Evolutionary conservation across 2,888 invertebrate species (phyloP).

Genomic region (Epinotia bilunana): DNA sequence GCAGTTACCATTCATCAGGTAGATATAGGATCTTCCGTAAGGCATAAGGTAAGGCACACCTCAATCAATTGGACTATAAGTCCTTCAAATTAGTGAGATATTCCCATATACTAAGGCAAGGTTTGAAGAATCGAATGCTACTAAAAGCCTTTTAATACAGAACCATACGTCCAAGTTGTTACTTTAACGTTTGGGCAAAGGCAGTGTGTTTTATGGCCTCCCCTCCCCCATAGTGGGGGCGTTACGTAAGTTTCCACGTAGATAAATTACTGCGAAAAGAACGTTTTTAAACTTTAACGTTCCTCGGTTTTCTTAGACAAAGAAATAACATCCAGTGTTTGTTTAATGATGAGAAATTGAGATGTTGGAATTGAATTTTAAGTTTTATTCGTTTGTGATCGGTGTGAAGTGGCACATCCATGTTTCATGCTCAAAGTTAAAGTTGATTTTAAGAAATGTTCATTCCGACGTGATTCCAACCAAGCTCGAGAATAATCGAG

Average conservation of each 20-base stretch:
- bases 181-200: constrained; percentile 3
- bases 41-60: too few species aligned
- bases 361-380: not conserved
- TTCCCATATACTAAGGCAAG: not conserved
- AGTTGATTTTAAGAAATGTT: not conserved
- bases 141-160: constrained; percentile 9
- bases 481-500: too few species aligned
- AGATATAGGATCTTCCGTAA: too few species aligned
- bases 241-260: constrained; percentile 6
- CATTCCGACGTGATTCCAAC: too few species aligned
- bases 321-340: constrained; percentile 7
- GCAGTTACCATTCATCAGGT: too few species aligned
- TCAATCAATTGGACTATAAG: too few species aligned
- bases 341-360: constrained; percentile 6
- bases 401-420: too few species aligned
- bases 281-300: constrained; percentile 20
- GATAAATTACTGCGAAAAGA: constrained; percentile 26
- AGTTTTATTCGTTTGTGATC: not conserved
- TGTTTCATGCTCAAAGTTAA: not conserved
- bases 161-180: not conserved
- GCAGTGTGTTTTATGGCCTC: constrained; percentile 33
- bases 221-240: not conserved
- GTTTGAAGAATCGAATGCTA: too few species aligned
- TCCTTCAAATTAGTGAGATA: not conserved
- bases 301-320: constrained; percentile 16